phyloP scores from a whole-genome alignment of 2,113 vertebrate genomes.

The Steatornis caripensis region DNA sequence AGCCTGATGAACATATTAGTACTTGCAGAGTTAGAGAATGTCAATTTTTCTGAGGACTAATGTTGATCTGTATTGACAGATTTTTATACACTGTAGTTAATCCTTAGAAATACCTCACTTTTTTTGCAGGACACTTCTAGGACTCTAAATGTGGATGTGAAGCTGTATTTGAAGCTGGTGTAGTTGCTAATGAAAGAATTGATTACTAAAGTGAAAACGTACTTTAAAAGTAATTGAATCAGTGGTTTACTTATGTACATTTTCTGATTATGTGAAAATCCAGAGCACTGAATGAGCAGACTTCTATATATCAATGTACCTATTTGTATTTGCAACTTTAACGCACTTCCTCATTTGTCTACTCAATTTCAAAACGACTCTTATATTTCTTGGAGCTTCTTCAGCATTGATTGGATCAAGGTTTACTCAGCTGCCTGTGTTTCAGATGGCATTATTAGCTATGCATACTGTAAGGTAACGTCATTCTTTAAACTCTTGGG shows the following conservation, averaged over 20 bases:
- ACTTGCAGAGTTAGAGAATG: background rate
- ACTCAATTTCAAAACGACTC: background rate
- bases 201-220: background rate
- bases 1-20: background rate
- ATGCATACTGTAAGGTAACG: background rate
- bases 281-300: background rate
- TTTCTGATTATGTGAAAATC: background rate
- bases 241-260: background rate
- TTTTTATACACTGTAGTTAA: background rate
- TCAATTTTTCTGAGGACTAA: background rate
- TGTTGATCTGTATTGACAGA: background rate
- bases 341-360: background rate
- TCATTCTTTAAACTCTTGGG: background rate
- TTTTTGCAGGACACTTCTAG: background rate
- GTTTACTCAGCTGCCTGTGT: background rate
- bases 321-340: rapidly evolving
- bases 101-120: background rate
- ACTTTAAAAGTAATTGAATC: background rate
- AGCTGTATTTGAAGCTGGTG: background rate
- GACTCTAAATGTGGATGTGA: background rate
- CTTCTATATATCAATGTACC: rapidly evolving
- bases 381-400: background rate
- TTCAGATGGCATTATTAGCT: background rate
- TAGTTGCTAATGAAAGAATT: background rate
- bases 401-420: background rate